Conservation (phyloP, 2,888 invertebrate genomes). For the Phymatocera aterrima region DNA sequence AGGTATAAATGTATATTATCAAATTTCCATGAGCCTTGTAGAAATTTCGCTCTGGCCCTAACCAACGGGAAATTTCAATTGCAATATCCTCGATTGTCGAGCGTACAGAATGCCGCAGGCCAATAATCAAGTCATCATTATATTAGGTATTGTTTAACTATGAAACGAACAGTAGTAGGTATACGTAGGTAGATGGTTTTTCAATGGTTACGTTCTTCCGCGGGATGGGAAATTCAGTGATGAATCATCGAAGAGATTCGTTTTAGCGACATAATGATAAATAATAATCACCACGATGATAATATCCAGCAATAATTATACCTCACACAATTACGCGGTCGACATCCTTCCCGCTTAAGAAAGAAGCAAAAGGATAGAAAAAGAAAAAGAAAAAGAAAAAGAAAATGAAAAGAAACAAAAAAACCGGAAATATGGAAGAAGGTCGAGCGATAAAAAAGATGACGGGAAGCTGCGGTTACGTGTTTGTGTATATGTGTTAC, state of each 20-base stretch:
- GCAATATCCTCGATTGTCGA: background rate
- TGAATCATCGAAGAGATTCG: background rate
- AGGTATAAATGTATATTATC: background rate
- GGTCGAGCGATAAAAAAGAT: background rate
- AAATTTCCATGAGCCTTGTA: background rate
- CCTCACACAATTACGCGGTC: too few relatives aligned
- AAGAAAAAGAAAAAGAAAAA: too few relatives aligned
- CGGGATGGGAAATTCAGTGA: background rate
- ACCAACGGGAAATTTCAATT: background rate
- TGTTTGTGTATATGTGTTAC: too few relatives aligned
- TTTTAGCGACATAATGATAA: background rate
- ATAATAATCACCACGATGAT: too few relatives aligned
- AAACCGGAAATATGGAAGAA: background rate
- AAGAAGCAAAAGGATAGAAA: background rate
- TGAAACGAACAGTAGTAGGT: background rate
- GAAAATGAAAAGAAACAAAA: background rate
- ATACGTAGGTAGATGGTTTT: too few relatives aligned
- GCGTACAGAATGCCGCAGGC: background rate
- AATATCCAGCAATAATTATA: too few relatives aligned
- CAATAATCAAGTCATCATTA: background rate
- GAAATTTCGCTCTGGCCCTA: background rate
- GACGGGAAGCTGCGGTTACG: background rate
- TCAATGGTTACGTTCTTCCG: background rate
- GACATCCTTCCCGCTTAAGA: background rate
- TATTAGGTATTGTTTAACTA: background rate